Evolutionary conservation across 2,113 vertebrate genomes (phyloP), one percentile per base, ranked within the genome.

Genomic region (mouse (Mus musculus)): DNA sequence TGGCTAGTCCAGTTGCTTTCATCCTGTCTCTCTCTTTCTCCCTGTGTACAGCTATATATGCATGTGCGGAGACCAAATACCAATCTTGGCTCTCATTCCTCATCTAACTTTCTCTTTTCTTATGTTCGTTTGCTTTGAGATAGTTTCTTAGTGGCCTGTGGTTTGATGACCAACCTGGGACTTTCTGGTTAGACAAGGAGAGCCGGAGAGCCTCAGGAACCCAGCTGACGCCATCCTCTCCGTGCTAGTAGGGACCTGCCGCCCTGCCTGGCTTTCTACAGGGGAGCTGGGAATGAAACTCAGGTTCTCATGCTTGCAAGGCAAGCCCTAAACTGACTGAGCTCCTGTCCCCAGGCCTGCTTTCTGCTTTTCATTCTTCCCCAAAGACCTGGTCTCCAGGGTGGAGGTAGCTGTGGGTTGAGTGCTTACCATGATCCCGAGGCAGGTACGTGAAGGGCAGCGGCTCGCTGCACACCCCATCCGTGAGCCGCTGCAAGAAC

Each of bases 381-480:
- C 36, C 33, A 54, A 24, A 52, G 85, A 39, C 49, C 36, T n/a
- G 22, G 8, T 56, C 33, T 88, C 33, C 49, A 28, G 84, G 17
- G 65, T 78, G 19, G 2, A 33, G 46, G 71, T 13, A 0, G 5
- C 33, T 54, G 33, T 3, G n/a, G 16, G 8, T 28, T 3, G 11
- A 5, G 28, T 13, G 9, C 65, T 96, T 90, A 99, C 99, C 99
- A 7, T 98, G 98, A 90, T 99, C 98, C 59, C 97, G 91, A 1
- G 99, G 99, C 97, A 99, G 93, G 98, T 99, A 99, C 0, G 98
- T 99, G 97, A 99, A 99, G 76, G 94, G 97, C 63, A 99, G 87
- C 0, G 99, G 98, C 42, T 99, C 99, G 2, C 99, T 99, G 98
- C 99, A 99, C 98, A 99, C 99, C 33, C 99, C 99, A 36, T 99